Evolutionary conservation across 2,797 vertebrate species (phyloP).

Genomic region (Eulemur coronatus): DNA sequence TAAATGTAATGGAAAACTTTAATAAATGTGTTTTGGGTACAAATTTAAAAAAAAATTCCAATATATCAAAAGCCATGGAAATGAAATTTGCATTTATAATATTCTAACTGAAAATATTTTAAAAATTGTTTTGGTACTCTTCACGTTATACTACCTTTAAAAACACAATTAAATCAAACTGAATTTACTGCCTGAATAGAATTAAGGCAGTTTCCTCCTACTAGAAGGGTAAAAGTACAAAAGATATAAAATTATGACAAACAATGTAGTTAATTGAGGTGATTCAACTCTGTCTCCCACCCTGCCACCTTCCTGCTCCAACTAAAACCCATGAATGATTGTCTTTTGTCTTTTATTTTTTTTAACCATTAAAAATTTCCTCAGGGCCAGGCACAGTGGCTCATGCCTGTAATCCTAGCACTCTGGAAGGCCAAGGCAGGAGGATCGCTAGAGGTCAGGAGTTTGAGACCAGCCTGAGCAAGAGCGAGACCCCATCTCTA

Average conservation of each 20-base stretch:
- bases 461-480: no score
- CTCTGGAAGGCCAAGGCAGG: no score
- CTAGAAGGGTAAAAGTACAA: background rate
- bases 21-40: background rate
- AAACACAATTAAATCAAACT: slow-evolving; percentile 13
- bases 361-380: background rate
- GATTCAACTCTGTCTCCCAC: background rate
- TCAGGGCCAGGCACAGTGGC: background rate
- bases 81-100: slow-evolving; percentile 20
- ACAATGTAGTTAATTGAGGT: background rate
- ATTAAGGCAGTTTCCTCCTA: background rate
- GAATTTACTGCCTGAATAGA: background rate
- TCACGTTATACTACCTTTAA: background rate
- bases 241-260: background rate
- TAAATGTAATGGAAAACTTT: background rate
- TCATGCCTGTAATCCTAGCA: no score
- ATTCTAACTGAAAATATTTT: background rate
- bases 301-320: background rate
- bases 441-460: no score
- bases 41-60: background rate
- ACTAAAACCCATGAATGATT: background rate
- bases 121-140: background rate
- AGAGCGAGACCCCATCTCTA: no score
- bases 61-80: background rate
- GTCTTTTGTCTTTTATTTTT: background rate